Percentiles rank a stretch among this genome's conserved stretches.
Evolutionary conservation across 2,888 invertebrate species (phyloP).

Genomic region (Caenorhabditis uteleia): DNA sequence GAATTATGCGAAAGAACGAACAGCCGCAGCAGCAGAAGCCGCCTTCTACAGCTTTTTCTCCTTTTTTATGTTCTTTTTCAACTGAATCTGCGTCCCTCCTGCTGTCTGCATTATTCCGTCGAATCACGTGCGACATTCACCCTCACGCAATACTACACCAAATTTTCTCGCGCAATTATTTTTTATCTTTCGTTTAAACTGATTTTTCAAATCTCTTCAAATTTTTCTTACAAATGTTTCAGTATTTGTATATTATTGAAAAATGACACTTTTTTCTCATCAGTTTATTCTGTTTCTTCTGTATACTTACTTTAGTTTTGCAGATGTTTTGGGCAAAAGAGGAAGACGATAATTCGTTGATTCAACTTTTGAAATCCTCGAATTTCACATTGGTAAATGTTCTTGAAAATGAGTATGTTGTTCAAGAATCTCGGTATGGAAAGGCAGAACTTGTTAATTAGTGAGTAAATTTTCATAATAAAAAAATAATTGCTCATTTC

Average conservation of each 20-base stretch:
- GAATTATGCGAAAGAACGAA: too few species aligned
- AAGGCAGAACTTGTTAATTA: constrained; percentile 46
- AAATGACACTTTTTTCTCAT: too few species aligned
- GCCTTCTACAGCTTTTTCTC: too few species aligned
- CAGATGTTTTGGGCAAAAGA: constrained; percentile 47
- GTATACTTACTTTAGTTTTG: too few species aligned
- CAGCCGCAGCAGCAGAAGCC: too few species aligned
- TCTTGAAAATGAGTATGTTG: constrained; percentile 50
- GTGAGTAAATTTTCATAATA: constrained; percentile 39
- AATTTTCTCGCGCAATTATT: constrained; percentile 22
- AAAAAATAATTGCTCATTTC: not conserved
- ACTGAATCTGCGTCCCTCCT: too few species aligned
- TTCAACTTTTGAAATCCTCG: constrained; percentile 33
- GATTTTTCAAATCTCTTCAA: constrained; percentile 10
- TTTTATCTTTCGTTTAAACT: constrained; percentile 11
- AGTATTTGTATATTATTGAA: too few species aligned
- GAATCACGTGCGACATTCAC: constrained; percentile 17
- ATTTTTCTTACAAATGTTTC: constrained; percentile 2
- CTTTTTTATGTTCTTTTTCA: too few species aligned
- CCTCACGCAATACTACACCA: constrained; percentile 10
- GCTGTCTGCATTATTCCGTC: constrained; percentile 24
- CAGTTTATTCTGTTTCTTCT: too few species aligned
- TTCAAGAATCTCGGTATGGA: constrained; percentile 55
- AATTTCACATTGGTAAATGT: constrained; percentile 47
- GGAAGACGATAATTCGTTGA: constrained; percentile 39